phyloP scores from a whole-genome alignment of 53 echinoderm and acorn worm genomes.

The Patiria pectinifera region DNA sequence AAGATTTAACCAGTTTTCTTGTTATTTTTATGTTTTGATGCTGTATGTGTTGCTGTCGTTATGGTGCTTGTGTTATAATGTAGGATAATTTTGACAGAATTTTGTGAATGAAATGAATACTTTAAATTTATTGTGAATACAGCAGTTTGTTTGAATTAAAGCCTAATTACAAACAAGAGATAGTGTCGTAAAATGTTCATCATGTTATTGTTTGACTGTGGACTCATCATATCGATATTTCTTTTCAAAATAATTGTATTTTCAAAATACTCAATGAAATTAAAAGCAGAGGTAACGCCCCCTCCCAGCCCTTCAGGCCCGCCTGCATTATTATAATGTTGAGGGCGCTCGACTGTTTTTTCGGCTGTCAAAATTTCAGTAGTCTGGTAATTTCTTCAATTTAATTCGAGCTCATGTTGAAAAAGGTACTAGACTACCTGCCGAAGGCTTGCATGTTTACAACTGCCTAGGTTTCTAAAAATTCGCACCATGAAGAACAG shows the following conservation, averaged over 20 bases:
- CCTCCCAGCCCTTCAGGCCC: too few species aligned
- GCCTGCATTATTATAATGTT: background rate
- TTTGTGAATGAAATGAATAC: conserved; percentile 16
- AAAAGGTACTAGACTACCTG: conserved; percentile 10
- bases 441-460: conserved; percentile 22
- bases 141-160: conserved; percentile 41
- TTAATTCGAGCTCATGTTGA: background rate
- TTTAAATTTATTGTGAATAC: conserved; percentile 29
- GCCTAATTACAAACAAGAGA: conserved; percentile 11
- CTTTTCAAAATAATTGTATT: too few species aligned
- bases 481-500: background rate
- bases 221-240: background rate
- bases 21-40: background rate
- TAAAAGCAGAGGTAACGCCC: too few species aligned
- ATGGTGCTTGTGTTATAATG: conserved; percentile 47
- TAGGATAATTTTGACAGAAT: conserved; percentile 19
- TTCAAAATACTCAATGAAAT: too few species aligned
- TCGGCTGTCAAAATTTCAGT: conserved; percentile 5
- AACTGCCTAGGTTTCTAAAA: background rate
- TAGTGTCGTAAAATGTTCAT: too few species aligned
- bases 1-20: background rate
- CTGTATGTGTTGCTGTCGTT: conserved; percentile 22
- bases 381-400: conserved; percentile 24
- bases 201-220: background rate
- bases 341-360: background rate